Evolutionary conservation across 2,888 invertebrate genomes (phyloP), one percentile per base, ranked within the genome.

Genomic region (Augiades crinisus): DNA sequence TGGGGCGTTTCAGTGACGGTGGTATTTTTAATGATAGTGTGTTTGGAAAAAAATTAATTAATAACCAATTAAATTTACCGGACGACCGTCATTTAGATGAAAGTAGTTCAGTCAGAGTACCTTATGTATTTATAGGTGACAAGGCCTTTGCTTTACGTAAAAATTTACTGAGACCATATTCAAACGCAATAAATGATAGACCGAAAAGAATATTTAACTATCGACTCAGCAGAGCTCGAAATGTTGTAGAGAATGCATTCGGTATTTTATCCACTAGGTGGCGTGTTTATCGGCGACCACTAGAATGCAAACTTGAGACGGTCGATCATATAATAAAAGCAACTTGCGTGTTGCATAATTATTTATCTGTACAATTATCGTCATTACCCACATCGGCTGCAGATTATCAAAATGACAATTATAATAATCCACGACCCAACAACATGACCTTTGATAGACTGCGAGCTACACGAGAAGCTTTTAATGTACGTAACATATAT

Each of bases 221-320:
- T 27, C 36, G 30, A 5, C 37, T 47, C 21, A 37, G 37, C 5
- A 24, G 38, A 36, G 44, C 51, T n/a, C 44, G 44, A 21, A 33
- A 36, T 4, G 8, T 10, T 17, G 37, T 51, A 45, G 51, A 50
- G 33, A 50, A 50, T 43, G 43, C 41, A 7, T 50, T 50, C 16
- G 52, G 49, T 19, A 54, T 57, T 12, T 46, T 56, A 51, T 22
- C 41, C 10, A 30, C 51, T 16, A 8, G 54, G 46, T 58, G 41
- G 30, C 38, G 54, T 36, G 49, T 58, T 7, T 58, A 49, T 34
- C 38, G 22, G 2, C 46, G 53, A 50, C 56, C 54, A 47, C 31
- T 58, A 36, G 46, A 57, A 47, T 51, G 51, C 6, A 19, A 57
- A 24, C 47, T 44, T 14, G 44, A 54, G n/a, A 33, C 38, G 38